Conservation (phyloP, 1,140 invertebrate genomes). For the Pseudomyrmex flavicornis region DNA sequence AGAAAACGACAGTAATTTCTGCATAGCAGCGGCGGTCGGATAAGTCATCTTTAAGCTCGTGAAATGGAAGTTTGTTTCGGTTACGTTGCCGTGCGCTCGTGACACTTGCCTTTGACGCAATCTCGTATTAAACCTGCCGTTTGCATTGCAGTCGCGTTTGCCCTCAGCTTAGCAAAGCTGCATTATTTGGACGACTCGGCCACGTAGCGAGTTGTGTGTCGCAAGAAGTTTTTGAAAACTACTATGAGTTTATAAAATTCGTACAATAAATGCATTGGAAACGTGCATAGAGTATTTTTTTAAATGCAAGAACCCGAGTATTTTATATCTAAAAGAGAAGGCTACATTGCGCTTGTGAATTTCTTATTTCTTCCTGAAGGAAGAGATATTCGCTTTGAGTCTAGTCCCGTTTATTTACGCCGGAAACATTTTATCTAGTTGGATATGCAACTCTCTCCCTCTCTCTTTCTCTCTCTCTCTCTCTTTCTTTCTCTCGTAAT, state of each 20-base stretch:
- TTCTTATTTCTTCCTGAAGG: neutral
- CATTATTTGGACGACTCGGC: conserved; percentile 20
- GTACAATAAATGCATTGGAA: neutral
- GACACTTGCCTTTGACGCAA: conserved; percentile 48
- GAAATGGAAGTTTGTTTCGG: conserved; percentile 48
- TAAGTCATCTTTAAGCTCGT: conserved; percentile 53
- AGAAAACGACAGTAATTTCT: conserved; percentile 35
- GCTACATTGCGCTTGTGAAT: neutral
- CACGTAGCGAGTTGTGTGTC: neutral
- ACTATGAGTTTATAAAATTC: neutral
- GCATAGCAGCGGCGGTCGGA: conserved; percentile 21
- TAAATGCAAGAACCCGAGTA: neutral
- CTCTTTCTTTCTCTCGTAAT: neutral
- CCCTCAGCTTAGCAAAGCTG: conserved; percentile 16
- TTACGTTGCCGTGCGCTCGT: conserved; percentile 18
- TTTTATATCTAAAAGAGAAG: neutral
- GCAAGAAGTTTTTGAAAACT: neutral
- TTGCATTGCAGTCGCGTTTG: conserved; percentile 32
- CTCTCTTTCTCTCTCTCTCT: too few relatives aligned
- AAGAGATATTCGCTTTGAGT: conserved; percentile 25
- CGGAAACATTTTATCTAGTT: conserved; percentile 14
- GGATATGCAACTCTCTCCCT: neutral
- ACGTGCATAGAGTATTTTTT: conserved; percentile 3
- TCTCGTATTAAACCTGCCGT: conserved; percentile 48
- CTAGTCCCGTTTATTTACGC: conserved; percentile 25